These are phyloP conservation scores for Portunus trituberculatus DNA, from an alignment of 1,140 invertebrate genomes.

Conservation along the genomic window DNA sequence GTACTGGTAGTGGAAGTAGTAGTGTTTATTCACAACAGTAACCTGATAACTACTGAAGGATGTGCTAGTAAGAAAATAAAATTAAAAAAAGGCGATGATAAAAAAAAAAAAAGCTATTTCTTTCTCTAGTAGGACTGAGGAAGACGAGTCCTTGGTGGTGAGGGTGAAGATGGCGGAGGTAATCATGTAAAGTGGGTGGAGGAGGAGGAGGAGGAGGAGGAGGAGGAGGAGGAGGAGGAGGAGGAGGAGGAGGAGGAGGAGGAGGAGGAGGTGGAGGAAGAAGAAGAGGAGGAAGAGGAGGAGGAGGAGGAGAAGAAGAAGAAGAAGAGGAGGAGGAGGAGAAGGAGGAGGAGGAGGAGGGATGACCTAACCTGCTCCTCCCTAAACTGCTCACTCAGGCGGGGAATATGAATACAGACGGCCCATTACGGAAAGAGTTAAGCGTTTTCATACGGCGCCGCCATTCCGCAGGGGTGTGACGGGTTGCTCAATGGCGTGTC, in stretches of 20 bases:
- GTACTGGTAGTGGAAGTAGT: too few species aligned
- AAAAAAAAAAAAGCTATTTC: too few species aligned
- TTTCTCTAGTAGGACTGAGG: neutral
- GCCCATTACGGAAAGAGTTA: conserved; percentile 2
- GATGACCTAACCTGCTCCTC: neutral
- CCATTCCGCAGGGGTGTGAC: conserved; percentile 17
- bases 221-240: conserved; percentile 21
- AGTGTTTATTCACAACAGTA: neutral
- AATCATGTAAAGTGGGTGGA: conserved; percentile 22
- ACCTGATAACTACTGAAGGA: neutral
- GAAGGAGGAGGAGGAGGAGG: neutral
- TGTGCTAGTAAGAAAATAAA: too few species aligned
- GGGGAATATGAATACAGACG: conserved; percentile 21
- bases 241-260: neutral
- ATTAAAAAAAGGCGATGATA: neutral
- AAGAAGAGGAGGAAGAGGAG: neutral
- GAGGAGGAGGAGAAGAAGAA: neutral
- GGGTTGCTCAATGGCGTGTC: conserved; percentile 9
- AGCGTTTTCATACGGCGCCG: neutral
- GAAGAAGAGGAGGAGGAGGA: conserved; percentile 2
- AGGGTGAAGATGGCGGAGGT: neutral
- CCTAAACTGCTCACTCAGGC: conserved; percentile 18
- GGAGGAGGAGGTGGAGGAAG: neutral
- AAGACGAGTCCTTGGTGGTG: neutral
- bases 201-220: conserved; percentile 33